A percentile compares a stretch with the other conserved stretches of the same genome.
phyloP scores from a whole-genome alignment of 2,888 invertebrate genomes.

The Eubasilissa splendida region DNA sequence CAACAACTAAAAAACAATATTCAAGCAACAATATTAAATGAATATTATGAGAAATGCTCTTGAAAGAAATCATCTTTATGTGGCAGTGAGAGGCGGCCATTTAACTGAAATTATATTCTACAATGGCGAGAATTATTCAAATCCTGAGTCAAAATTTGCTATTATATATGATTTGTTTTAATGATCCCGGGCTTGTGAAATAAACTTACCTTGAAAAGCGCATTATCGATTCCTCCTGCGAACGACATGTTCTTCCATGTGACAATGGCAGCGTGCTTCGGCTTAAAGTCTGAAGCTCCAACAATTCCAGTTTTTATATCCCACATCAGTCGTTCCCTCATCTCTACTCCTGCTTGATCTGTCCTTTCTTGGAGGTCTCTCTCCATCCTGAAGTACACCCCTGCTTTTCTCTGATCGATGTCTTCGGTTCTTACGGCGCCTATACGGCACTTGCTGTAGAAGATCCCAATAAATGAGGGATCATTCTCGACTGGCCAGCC shows the following conservation, averaged over 20 bases:
- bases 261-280: slow-evolving; percentile 90
- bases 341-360: slow-evolving; percentile 88
- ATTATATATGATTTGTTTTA: too few species aligned
- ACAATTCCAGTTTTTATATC: slow-evolving; percentile 92
- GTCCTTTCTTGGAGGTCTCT: slow-evolving; percentile 76
- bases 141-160: too few species aligned
- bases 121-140: too few species aligned
- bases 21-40: too few species aligned
- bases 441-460: slow-evolving; percentile 90
- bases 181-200: not conserved
- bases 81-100: too few species aligned
- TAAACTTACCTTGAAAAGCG: slow-evolving; percentile 77
- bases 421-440: slow-evolving; percentile 82
- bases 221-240: slow-evolving; percentile 88
- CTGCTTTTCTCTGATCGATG: slow-evolving; percentile 82
- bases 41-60: too few species aligned
- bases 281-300: slow-evolving; percentile 91
- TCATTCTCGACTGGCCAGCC: slow-evolving; percentile 92
- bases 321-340: slow-evolving; percentile 89
- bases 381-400: slow-evolving; percentile 85
- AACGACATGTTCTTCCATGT: slow-evolving; percentile 98
- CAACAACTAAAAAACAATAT: too few species aligned
- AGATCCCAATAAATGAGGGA: slow-evolving; percentile 95
- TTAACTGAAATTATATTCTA: too few species aligned
- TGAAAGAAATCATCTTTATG: too few species aligned